Evolutionary conservation across 2,113 vertebrate species (phyloP).

Genomic region (Crotophaga sulcirostris): DNA sequence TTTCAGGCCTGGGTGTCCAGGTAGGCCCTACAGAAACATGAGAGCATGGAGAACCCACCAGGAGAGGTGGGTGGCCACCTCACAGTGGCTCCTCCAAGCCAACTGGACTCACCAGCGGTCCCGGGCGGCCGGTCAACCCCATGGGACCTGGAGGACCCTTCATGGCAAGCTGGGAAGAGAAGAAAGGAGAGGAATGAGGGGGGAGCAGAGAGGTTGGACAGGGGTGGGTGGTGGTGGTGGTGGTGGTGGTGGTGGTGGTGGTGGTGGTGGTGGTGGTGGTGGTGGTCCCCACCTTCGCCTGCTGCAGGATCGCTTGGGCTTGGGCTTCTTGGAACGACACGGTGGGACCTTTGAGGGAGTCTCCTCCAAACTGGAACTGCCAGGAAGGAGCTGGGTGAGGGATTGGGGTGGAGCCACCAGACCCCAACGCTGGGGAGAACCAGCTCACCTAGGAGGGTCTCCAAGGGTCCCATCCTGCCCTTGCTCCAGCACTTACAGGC

Average conservation of each 20-base stretch:
- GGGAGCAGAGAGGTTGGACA: not conserved
- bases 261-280: fast-evolving
- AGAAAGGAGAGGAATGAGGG: not conserved
- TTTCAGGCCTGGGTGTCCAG: constrained; percentile 72
- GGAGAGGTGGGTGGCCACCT: not conserved
- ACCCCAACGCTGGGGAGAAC: not conserved
- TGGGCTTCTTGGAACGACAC: constrained; percentile 89
- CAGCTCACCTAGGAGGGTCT: not conserved
- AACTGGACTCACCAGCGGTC: constrained; percentile 80
- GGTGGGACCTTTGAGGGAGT: constrained; percentile 84
- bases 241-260: fast-evolving
- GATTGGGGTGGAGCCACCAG: not conserved
- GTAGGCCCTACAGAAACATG: constrained; percentile 59
- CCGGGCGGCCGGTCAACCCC: constrained; percentile 85
- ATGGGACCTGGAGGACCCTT: constrained; percentile 85
- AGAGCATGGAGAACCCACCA: no score
- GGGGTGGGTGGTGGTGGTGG: fast-evolving
- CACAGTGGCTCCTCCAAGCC: not conserved
- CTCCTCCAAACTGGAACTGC: constrained; percentile 85
- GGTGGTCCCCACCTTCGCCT: constrained; percentile 78
- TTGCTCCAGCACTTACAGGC: constrained; percentile 76
- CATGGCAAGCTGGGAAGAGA: constrained; percentile 81
- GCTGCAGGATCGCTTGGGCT: constrained; percentile 88
- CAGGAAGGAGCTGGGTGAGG: not conserved
- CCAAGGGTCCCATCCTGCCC: fast-evolving